phyloP scores from a whole-genome alignment of 2,797 vertebrate genomes.

The Poeciliopsis infans region DNA sequence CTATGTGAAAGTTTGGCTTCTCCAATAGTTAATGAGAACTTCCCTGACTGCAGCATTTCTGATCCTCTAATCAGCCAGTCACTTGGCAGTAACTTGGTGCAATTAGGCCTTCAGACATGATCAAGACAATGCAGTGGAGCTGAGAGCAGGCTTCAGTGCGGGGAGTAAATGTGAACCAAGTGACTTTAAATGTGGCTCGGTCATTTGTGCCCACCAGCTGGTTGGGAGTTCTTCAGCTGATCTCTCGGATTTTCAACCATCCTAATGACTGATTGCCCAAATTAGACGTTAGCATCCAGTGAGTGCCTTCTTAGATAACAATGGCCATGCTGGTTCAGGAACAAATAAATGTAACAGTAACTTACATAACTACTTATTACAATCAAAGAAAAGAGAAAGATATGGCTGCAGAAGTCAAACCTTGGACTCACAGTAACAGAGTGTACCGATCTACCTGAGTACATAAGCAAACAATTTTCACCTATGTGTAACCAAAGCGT shows the following conservation, averaged over 20 bases:
- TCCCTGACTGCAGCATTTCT: background rate
- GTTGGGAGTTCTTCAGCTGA: background rate
- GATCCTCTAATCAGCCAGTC: background rate
- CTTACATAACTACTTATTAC: background rate
- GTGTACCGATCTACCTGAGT: background rate
- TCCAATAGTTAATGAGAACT: background rate
- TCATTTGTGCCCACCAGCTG: background rate
- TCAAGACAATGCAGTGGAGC: background rate
- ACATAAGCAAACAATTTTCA: background rate
- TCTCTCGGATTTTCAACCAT: background rate
- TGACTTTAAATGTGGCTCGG: background rate
- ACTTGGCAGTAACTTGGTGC: background rate
- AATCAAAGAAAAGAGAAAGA: background rate
- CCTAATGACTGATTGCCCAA: background rate
- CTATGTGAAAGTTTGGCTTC: background rate
- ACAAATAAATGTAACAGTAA: background rate
- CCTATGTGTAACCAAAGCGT: background rate
- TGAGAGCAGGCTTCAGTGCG: background rate
- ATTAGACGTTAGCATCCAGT: background rate
- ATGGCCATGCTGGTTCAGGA: background rate
- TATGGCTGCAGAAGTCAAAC: background rate
- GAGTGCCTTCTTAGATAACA: background rate
- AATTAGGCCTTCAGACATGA: background rate
- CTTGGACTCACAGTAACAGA: conserved; percentile 3
- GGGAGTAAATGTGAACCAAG: background rate